Base-by-base conservation (phyloP, 2,888 invertebrate genomes). In the Nysson spinosus region DNA sequence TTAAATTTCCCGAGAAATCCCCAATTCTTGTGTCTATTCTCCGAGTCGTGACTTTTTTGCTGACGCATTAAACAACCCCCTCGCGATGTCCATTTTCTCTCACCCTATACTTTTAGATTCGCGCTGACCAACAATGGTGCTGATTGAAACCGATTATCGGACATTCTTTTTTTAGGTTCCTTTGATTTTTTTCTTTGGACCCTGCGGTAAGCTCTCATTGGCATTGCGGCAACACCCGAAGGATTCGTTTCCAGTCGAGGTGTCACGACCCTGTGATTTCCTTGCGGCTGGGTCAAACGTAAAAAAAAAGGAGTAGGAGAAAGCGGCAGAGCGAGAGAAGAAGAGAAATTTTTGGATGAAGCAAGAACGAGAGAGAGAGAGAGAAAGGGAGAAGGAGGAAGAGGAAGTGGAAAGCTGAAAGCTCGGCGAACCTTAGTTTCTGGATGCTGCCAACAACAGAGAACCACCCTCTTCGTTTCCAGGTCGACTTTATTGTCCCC, bases 71-170 rank as follows among this genome's bases (percentile, higher is more conserved):
- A 22, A 14, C 64, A 26, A 5, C 37, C 47, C 35, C 4, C 16
- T 19, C 7, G 7, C 35, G 40, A 14, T 14, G 7, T 11, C 40
- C 42, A 5, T 20, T 40, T 40, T 20, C 20, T 19, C 30, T 22
- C 40, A 14, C 34, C 20, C 37, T 19, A 46, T 28, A 32, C 22
- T 40, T 68, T 70, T 68, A 69, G 72, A 60, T 71, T 66, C 68
- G 61, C 72, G 51, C 56, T 61, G 78, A 75, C 82, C 82, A 80
- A 87, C 87, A 86, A 87, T 86, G 79, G 83, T 72, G 81, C 83
- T 87, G 86, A 87, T 87, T 86, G 87, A 84, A 83, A 79, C 75
- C 83, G 80, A 83, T 84, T 79, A 79, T 83, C 82, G 77, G 79
- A 52, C 66, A 64, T 67, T 64, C 58, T 60, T 55, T 50, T 54